Evolutionary conservation across 2,113 vertebrate genomes (phyloP).

Genomic region (Cebus imitator): DNA sequence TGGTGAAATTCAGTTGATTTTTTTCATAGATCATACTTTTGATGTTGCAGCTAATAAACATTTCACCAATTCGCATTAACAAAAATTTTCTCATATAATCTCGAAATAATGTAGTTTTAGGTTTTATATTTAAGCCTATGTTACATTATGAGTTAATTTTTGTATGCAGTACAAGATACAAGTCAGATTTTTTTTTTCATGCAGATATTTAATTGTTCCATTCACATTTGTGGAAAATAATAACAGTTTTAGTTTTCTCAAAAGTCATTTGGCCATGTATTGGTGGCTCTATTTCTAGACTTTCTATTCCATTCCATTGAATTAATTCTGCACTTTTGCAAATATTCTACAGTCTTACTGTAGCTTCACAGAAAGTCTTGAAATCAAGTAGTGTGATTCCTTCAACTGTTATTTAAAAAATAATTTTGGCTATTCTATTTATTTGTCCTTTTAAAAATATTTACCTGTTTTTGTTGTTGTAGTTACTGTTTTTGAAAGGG

Average conservation of each 20-base stretch:
- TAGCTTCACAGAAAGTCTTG: background rate
- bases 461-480: too few species aligned
- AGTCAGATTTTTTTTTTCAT: background rate
- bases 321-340: background rate
- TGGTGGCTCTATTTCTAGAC: background rate
- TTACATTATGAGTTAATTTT: background rate
- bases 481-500: too few species aligned
- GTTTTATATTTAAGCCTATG: background rate
- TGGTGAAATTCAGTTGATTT: background rate
- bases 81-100: background rate
- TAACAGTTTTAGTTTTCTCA: background rate
- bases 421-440: background rate
- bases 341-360: background rate
- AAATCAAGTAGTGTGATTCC: background rate
- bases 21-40: background rate
- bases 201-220: background rate
- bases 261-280: background rate
- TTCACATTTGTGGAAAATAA: background rate
- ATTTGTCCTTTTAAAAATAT: background rate
- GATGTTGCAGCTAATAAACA: background rate
- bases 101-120: background rate
- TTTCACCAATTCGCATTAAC: background rate
- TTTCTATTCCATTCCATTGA: background rate
- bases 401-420: background rate
- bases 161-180: background rate